phyloP scores from a whole-genome alignment of 2,797 vertebrate species.

The Eulemur coronatus region DNA sequence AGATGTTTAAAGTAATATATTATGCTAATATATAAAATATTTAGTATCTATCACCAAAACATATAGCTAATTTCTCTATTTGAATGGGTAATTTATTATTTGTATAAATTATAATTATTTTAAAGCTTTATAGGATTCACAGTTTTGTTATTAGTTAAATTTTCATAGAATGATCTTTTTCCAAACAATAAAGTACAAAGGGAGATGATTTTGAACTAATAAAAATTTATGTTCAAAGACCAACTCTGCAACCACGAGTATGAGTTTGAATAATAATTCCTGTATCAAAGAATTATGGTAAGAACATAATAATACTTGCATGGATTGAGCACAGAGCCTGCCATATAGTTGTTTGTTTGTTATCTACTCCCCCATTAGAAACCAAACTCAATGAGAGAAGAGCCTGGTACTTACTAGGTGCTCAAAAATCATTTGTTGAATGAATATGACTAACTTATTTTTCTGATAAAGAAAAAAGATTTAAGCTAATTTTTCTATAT shows the following conservation, averaged over 20 bases:
- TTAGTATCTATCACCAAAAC: neutral
- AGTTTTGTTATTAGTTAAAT: neutral
- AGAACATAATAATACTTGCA: neutral
- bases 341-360: neutral
- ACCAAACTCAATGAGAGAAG: neutral
- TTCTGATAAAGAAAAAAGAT: neutral
- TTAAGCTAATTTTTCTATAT: slow-evolving; percentile 9
- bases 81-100: slow-evolving; percentile 9
- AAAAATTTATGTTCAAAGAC: slow-evolving; percentile 24
- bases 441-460: neutral
- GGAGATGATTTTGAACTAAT: neutral
- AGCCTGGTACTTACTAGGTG: neutral
- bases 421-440: neutral
- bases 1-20: neutral
- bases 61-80: slow-evolving; percentile 2
- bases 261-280: slow-evolving; percentile 15
- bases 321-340: neutral
- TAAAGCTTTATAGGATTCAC: neutral
- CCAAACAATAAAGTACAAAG: neutral
- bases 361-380: neutral
- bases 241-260: neutral
- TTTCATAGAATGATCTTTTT: neutral
- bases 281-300: neutral
- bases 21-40: neutral
- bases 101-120: slow-evolving; percentile 11